Evolutionary conservation across 2,113 vertebrate species (phyloP).

Genomic region (Rhinopomastus cyanomelas): DNA sequence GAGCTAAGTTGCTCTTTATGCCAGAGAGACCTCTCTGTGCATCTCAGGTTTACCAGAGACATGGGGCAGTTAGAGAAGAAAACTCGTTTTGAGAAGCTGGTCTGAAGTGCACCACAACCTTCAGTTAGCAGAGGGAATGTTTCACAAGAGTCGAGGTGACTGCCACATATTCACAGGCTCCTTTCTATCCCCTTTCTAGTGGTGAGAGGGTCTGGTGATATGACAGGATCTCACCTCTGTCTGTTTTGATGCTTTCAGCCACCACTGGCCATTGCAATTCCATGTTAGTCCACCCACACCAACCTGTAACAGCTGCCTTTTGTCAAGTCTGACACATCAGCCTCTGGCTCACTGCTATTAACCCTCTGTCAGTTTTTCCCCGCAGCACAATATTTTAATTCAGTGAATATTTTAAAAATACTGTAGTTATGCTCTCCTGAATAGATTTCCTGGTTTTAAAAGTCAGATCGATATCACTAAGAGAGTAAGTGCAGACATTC

Average conservation of each 20-base stretch:
- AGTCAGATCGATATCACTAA: not conserved
- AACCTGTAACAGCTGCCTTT: not conserved
- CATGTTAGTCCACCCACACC: not conserved
- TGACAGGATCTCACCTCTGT: not conserved
- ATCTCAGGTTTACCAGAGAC: not conserved
- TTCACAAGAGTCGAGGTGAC: not conserved
- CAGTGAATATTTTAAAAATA: not conserved
- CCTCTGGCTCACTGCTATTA: not conserved
- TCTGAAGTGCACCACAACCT: not conserved
- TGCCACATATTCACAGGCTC: not conserved
- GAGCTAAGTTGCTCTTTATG: not conserved
- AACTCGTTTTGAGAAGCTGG: not conserved
- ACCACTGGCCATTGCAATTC: not conserved
- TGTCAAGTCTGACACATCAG: not conserved
- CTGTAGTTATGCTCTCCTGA: not conserved
- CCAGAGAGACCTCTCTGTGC: not conserved
- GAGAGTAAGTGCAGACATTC: not conserved
- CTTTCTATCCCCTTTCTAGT: not conserved
- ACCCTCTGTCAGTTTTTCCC: not conserved
- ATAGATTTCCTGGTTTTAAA: not conserved
- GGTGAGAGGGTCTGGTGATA: not conserved
- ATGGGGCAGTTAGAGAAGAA: not conserved
- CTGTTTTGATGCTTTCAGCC: not conserved
- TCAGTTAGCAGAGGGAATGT: not conserved
- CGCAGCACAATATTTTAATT: not conserved